Evolutionary conservation across 1,140 invertebrate species (phyloP).

Genomic region (Lasioglossum albipes): DNA sequence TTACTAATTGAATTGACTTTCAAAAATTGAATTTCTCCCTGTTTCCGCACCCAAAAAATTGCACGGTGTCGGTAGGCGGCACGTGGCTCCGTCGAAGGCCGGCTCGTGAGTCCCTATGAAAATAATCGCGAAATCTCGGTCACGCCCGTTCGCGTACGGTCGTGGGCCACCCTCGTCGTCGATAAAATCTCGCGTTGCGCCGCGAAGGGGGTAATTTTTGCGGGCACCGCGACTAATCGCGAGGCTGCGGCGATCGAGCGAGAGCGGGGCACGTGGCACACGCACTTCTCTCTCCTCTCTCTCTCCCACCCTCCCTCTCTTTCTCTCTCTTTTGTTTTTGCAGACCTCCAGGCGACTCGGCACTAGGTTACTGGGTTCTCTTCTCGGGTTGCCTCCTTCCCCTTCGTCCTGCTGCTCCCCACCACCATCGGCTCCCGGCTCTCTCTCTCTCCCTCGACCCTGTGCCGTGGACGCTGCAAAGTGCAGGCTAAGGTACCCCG

Average conservation of each 20-base stretch:
- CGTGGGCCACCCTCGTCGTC: constrained; percentile 33
- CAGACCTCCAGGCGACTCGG: constrained; percentile 74
- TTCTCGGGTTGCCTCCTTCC: constrained; percentile 66
- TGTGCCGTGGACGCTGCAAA: constrained; percentile 28
- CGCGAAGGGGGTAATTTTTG: constrained; percentile 23
- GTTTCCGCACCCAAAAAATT: too few relatives aligned
- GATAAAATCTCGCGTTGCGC: constrained; percentile 33
- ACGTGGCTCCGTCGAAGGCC: too few relatives aligned
- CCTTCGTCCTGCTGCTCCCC: constrained; percentile 57
- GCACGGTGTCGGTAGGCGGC: too few relatives aligned
- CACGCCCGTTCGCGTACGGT: background rate
- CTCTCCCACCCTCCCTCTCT: too few relatives aligned
- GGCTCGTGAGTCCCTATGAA: background rate
- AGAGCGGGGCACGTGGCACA: constrained; percentile 70
- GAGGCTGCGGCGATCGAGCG: constrained; percentile 48
- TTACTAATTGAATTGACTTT: too few relatives aligned
- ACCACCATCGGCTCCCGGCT: constrained; percentile 56
- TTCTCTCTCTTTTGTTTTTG: constrained; percentile 77
- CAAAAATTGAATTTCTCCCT: too few relatives aligned
- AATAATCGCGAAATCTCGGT: constrained; percentile 23
- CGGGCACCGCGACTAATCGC: constrained; percentile 53
- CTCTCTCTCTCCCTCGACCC: constrained; percentile 41
- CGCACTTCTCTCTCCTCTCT: too few relatives aligned
- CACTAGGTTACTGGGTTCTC: constrained; percentile 78
- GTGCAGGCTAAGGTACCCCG: constrained; percentile 29